phyloP scores from a whole-genome alignment of 2,797 vertebrate species.

The Podarcis lilfordi region DNA sequence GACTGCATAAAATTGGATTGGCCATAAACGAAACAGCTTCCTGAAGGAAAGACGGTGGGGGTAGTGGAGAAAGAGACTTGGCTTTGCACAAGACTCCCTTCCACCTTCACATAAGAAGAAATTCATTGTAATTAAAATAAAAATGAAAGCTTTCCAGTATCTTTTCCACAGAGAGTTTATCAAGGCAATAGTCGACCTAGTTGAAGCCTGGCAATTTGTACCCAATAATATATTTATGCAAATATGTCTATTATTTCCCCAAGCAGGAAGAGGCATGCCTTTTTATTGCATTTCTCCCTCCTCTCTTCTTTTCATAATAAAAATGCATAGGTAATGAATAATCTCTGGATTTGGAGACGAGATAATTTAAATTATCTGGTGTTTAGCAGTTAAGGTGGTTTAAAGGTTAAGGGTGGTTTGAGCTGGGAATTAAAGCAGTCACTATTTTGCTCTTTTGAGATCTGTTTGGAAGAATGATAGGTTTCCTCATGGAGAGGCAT shows the following conservation, averaged over 20 bases:
- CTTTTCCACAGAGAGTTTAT: constrained; percentile 67
- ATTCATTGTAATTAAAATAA: constrained; percentile 75
- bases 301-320: constrained; percentile 16
- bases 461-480: not conserved
- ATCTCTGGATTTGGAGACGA: constrained; percentile 36
- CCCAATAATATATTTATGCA: constrained; percentile 67
- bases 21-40: constrained; percentile 47
- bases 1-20: constrained; percentile 48
- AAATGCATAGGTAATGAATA: constrained; percentile 11
- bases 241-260: constrained; percentile 59
- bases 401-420: constrained; percentile 34
- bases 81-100: constrained; percentile 33
- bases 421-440: not conserved
- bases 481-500: not conserved
- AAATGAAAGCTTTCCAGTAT: constrained; percentile 71
- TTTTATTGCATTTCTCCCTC: constrained; percentile 52
- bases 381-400: not conserved
- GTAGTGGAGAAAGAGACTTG: not conserved
- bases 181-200: constrained; percentile 51
- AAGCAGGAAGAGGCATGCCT: constrained; percentile 53
- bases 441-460: not conserved
- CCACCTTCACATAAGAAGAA: constrained; percentile 66
- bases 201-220: constrained; percentile 67
- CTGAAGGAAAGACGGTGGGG: constrained; percentile 28
- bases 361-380: constrained; percentile 36